Evolutionary conservation across 2,113 vertebrate species (phyloP).

Genomic region (Drymodes brunneopygia): DNA sequence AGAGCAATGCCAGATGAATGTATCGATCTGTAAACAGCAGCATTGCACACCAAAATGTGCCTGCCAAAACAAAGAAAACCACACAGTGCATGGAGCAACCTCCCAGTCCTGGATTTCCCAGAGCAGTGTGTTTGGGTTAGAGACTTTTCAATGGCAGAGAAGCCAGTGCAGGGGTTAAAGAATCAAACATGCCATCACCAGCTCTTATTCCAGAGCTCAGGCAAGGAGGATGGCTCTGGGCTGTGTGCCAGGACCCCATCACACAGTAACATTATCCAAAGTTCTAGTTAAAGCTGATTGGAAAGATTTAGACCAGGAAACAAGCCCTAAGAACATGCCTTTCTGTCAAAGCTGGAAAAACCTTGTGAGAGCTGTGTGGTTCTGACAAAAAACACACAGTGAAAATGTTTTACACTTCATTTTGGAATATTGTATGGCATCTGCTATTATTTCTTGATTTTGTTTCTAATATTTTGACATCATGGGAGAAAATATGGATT

Average conservation of each 20-base stretch:
- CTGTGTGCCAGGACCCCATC: neutral
- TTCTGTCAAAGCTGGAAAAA: neutral
- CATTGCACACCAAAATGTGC: neutral
- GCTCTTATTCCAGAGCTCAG: neutral
- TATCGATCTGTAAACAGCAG: neutral
- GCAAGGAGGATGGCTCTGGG: neutral
- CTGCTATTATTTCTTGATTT: neutral
- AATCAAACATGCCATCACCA: neutral
- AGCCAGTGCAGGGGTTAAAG: neutral
- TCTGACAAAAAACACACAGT: neutral
- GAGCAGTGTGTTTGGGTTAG: neutral
- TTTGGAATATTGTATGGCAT: neutral
- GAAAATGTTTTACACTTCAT: neutral
- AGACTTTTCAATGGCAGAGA: neutral
- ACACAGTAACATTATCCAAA: neutral
- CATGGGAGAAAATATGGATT: neutral
- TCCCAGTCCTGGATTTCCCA: neutral
- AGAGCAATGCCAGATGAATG: neutral
- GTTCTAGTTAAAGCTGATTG: neutral
- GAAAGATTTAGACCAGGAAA: neutral
- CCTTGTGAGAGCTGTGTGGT: neutral
- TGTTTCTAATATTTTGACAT: neutral
- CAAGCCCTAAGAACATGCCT: neutral
- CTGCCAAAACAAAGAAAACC: neutral
- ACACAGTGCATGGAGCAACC: neutral